These are phyloP conservation scores for Chascanopsetta lugubris DNA, from an alignment of 2,113 vertebrate species.

Conservation along the genomic window DNA sequence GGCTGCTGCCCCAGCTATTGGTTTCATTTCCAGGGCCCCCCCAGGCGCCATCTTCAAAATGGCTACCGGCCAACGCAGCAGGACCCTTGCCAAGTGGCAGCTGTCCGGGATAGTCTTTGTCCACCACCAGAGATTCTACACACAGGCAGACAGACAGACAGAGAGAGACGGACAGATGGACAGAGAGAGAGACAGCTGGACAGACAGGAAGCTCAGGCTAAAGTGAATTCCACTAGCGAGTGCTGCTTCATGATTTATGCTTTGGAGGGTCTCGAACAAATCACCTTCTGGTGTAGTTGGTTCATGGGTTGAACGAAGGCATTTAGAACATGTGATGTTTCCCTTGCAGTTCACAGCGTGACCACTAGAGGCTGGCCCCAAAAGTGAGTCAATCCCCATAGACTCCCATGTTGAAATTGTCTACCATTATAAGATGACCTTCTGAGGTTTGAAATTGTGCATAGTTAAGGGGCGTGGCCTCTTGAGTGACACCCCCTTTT, in stretches of 20 bases:
- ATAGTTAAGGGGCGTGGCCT: no score
- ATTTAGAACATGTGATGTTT: neutral
- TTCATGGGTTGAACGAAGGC: slow-evolving; percentile 8
- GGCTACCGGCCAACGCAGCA: slow-evolving; percentile 55
- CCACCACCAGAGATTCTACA: slow-evolving; percentile 35
- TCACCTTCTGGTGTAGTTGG: neutral
- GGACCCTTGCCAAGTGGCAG: slow-evolving; percentile 60
- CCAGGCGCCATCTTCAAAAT: slow-evolving; percentile 70
- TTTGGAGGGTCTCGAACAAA: neutral
- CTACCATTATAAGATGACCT: no score
- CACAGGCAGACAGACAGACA: slow-evolving; percentile 24
- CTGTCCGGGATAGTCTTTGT: slow-evolving; percentile 36
- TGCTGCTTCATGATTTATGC: neutral
- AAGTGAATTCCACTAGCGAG: neutral
- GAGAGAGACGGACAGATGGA: slow-evolving; percentile 10
- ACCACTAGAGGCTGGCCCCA: no score
- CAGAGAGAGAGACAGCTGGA: no score
- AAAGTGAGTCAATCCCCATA: no score
- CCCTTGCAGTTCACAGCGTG: no score
- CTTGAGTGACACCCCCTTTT: no score
- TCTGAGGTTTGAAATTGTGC: no score
- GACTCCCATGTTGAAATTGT: no score
- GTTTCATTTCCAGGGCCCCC: slow-evolving; percentile 52
- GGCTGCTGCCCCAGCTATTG: slow-evolving; percentile 65
- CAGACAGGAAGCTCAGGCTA: slow-evolving; percentile 13